Base-by-base conservation (phyloP, 2,888 invertebrate genomes). In the Crioceris asparagi region DNA sequence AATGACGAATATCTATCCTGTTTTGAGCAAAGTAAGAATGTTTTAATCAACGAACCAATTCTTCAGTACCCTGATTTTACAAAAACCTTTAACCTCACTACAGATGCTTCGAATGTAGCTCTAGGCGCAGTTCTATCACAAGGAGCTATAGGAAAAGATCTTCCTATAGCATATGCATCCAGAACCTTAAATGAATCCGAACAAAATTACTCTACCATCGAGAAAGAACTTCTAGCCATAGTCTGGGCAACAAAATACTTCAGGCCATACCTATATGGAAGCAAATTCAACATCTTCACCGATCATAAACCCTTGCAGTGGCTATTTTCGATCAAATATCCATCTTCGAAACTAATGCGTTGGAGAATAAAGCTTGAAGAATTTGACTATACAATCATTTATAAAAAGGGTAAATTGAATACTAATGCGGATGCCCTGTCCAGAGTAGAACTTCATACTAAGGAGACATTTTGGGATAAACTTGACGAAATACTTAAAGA, bases 1-100 rank as follows among this genome's bases (percentile, higher is more conserved):
- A 16, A 32, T 7, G 11, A 30, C 14, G 32, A 47, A 26, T 47
- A 39, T 35, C 17, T 40, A 8, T 17, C 21, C 11, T 31, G 33
- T 18, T 46, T 48, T 19, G 35, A 46, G 25, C 39, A 29, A 11
- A 46, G 44, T 16, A 47, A 47, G 39, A 36, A 41, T 23, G 8
- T 48, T 5, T 17, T 47, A 18, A 44, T 17, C 4, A 48, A 46
- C 29, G 36, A 37, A 11, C 49, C 44, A 6, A 42, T 50, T 14
- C 16, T 52, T 18, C 39, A 45, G 25, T 52, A 45, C 35, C 49
- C 50, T 4, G 47, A 52, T 38, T 51, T 49, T 44, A 19, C 36
- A 7, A 47, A 51, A 41, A 32, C 42, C 1, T 52, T 53, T 29
- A 37, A 40, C 11, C 14, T 54, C 10, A 48, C 47, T 1, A 54